These are phyloP conservation scores for Heterocephalus glaber DNA, from an alignment of 2,113 vertebrate species.

Conservation along the genomic window DNA sequence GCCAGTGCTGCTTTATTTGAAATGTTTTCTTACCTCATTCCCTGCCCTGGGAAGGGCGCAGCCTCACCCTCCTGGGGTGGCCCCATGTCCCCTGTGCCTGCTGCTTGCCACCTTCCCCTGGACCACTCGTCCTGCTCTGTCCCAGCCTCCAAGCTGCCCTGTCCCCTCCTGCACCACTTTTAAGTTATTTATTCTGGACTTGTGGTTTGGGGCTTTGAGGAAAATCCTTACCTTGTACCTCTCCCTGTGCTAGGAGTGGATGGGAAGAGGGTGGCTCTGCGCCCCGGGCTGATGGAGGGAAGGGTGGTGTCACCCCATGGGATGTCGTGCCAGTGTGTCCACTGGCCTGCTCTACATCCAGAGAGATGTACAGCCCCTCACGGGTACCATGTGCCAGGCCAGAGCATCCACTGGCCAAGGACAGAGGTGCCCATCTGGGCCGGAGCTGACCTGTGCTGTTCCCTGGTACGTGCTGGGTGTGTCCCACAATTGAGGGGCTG, in stretches of 20 bases:
- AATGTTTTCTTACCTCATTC: slow-evolving; percentile 85
- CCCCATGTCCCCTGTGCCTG: slow-evolving; percentile 75
- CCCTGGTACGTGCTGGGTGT: slow-evolving; percentile 47
- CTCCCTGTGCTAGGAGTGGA: slow-evolving; percentile 70
- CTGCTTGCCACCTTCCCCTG: slow-evolving; percentile 73
- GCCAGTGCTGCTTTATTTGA: slow-evolving; percentile 84
- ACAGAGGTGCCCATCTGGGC: slow-evolving; percentile 54
- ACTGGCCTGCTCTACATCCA: slow-evolving; percentile 58
- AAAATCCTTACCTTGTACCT: slow-evolving; percentile 75
- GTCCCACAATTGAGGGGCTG: slow-evolving; percentile 69
- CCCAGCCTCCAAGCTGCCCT: slow-evolving; percentile 76
- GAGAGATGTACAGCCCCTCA: slow-evolving; percentile 53
- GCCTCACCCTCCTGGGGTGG: slow-evolving; percentile 81
- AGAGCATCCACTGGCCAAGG: too few species aligned
- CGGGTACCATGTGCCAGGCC: not conserved
- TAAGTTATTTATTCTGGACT: slow-evolving; percentile 82
- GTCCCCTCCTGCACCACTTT: slow-evolving; percentile 73
- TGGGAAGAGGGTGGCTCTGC: slow-evolving; percentile 59
- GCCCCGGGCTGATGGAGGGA: slow-evolving; percentile 27
- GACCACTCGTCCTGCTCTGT: slow-evolving; percentile 77
- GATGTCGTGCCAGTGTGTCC: slow-evolving; percentile 19
- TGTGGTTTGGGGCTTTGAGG: slow-evolving; percentile 78
- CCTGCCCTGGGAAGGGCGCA: slow-evolving; percentile 81
- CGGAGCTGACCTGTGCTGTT: slow-evolving; percentile 52
- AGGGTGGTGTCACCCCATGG: not conserved